Evolutionary conservation across 2,888 invertebrate genomes (phyloP), one percentile per base, ranked within the genome.

Genomic region (Drosophila peninsularis): DNA sequence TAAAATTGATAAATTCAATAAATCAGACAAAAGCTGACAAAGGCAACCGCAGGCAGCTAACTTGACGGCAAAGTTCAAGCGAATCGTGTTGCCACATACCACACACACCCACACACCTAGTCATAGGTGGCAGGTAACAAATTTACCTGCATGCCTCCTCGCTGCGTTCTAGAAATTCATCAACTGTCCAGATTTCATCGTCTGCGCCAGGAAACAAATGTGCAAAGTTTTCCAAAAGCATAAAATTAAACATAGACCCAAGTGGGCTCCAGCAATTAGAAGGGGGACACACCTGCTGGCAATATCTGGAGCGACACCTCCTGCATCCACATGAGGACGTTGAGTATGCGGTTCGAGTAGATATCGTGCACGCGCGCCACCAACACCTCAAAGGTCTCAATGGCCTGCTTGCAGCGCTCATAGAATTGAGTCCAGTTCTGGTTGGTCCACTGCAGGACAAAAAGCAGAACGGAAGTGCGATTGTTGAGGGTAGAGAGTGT

Each of bases 251-350:
- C 17, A 62, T 45, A 34, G 37, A 47, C 57, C 24, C 62, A 62
- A 55, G 42, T 54, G 49, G 54, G 55, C 1, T 37, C 49, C 50
- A 58, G 36, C 62, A 73, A 76, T 78, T 76, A 72, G 34, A 75
- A 41, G 21, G 32, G 27, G 52, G 1, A 54, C 72, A 42, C 34
- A 73, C 93, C 93, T 91, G 95, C 95, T 13, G 98, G 98, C 61
- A 98, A 92, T 47, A 95, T 94, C 80, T 97, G 95, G 55, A 98
- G 93, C 0, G 95, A 94, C n/a, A 97, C 95, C 56, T 95, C 95
- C 90, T 97, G 96, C 97, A 98, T 98, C 74, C 96, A 96, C 66
- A 95, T 94, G 34, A 98, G 93, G 34, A 98, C 97, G 89, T 97
- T 96, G 64, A 98, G 94, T 77, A 98, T 98, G 88, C 98, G 95